Conservation (phyloP, 1,140 invertebrate species). For the Gryon sp. region DNA sequence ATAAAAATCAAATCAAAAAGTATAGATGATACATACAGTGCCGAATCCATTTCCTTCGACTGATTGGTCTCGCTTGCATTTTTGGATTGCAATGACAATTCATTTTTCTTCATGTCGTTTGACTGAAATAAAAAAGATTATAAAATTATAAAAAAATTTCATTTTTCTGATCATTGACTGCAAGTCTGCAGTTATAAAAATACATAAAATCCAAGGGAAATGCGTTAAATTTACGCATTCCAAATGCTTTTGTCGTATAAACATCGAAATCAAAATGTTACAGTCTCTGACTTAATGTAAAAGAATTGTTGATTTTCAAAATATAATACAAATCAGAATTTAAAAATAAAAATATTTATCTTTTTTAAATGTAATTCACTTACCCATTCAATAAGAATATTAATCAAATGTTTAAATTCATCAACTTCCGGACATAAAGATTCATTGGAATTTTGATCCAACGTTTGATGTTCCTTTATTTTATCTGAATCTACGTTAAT, state of each 20-base stretch:
- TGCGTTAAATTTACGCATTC: conserved; percentile 6
- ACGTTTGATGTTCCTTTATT: background rate
- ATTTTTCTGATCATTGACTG: conserved; percentile 12
- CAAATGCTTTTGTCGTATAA: conserved; percentile 13
- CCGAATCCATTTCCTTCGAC: background rate
- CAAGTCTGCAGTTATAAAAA: conserved; percentile 1
- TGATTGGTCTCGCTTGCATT: background rate
- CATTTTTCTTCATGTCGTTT: no score
- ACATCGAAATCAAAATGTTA: conserved; percentile 7
- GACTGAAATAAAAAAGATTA: no score
- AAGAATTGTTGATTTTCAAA: no score
- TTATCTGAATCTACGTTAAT: background rate
- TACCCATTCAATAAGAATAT: background rate
- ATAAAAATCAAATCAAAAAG: background rate
- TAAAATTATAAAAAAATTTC: no score
- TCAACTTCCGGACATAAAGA: conserved; percentile 8
- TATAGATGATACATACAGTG: background rate
- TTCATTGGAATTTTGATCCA: conserved; percentile 3
- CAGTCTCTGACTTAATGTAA: conserved; percentile 5
- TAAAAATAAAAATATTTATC: no score
- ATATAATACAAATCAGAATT: background rate
- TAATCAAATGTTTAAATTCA: background rate
- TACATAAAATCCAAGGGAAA: conserved; percentile 25
- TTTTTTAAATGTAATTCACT: no score
- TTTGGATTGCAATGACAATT: no score